Evolutionary conservation across 2,888 invertebrate species (phyloP), one percentile per base, ranked within the genome.

Genomic region (Nipponacmea schrenckii): DNA sequence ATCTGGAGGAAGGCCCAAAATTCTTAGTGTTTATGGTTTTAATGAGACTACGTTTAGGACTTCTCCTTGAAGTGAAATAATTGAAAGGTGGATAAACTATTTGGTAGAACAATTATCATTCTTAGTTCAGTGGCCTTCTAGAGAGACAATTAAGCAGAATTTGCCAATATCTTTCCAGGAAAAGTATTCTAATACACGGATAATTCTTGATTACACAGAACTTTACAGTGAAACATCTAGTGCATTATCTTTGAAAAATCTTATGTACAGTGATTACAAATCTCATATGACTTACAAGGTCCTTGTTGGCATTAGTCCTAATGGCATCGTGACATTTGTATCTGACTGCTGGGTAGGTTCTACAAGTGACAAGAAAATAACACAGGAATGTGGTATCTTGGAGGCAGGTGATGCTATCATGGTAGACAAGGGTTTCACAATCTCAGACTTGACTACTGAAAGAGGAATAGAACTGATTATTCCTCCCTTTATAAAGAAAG

Each of bases 171-270:
- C n/a, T 3, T 79, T 79, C 48, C 69, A 64, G n/a, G 44, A 56
- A 14, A 67, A 68, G 44, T 77, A 72, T 62, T 74, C 75, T 1
- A 69, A 64, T 12, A 69, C 69, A 14, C 27, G 77, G 20, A 74
- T 79, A 0, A 73, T 78, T 27, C 62, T 78, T 27, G 79, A 79
- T 73, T 79, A 77, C 44, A 79, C 78, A 46, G 78, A 79, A 65
- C 17, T 79, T 10, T 71, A 56, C 26, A 76, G 72, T 27, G 69
- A 79, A 48, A 71, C 64, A 24, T 74, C 78, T 24, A 27, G 66
- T 0, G 75, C 76, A n/a, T 44, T 76, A 0, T 8, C 46, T 5
- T 39, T 62, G 4, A 73, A 73, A 17, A 46, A 17, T 17, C 46
- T 46, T 46, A 46, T 46, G 46, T 46, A 46, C 46, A 46, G 46